These are phyloP conservation scores for Diplodus puntazzo DNA, from an alignment of 2,797 vertebrate genomes.

Conservation along the genomic window DNA sequence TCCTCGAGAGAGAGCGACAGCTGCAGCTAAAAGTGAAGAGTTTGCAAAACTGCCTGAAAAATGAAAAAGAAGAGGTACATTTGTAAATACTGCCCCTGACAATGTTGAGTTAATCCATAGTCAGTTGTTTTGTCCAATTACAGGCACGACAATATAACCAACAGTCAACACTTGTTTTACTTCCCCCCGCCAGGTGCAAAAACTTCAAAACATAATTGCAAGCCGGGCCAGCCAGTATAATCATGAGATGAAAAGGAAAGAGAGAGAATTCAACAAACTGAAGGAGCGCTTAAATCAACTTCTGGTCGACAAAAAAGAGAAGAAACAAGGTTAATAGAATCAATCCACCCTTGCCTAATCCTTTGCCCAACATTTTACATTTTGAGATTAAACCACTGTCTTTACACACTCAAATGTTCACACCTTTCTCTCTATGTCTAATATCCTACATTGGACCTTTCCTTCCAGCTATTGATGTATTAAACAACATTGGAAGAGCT, in stretches of 20 bases:
- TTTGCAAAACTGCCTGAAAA: constrained; percentile 94
- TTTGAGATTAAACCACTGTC: background rate
- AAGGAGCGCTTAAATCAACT: constrained; percentile 96
- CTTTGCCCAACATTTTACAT: background rate
- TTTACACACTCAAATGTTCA: background rate
- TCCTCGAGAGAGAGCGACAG: constrained; percentile 94
- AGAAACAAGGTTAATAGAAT: constrained; percentile 88
- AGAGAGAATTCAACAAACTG: constrained; percentile 94
- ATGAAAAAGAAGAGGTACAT: constrained; percentile 95
- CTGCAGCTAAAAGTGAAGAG: constrained; percentile 92
- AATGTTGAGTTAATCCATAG: background rate
- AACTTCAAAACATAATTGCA: constrained; percentile 93
- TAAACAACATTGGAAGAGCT: constrained; percentile 94
- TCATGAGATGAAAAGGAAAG: constrained; percentile 98
- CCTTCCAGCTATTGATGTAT: constrained; percentile 92
- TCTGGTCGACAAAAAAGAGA: constrained; percentile 94
- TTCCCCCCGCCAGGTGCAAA: constrained; percentile 89
- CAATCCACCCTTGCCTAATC: background rate
- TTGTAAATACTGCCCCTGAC: background rate
- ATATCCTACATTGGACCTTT: constrained; percentile 15
- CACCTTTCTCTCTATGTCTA: background rate
- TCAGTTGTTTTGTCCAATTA: background rate
- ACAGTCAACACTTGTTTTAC: constrained; percentile 5
- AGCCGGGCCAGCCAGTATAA: constrained; percentile 96
- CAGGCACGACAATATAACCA: background rate